Evolutionary conservation across 2,797 vertebrate species (phyloP), one percentile per base, ranked within the genome.

Genomic region (Cirrhinus molitorella): DNA sequence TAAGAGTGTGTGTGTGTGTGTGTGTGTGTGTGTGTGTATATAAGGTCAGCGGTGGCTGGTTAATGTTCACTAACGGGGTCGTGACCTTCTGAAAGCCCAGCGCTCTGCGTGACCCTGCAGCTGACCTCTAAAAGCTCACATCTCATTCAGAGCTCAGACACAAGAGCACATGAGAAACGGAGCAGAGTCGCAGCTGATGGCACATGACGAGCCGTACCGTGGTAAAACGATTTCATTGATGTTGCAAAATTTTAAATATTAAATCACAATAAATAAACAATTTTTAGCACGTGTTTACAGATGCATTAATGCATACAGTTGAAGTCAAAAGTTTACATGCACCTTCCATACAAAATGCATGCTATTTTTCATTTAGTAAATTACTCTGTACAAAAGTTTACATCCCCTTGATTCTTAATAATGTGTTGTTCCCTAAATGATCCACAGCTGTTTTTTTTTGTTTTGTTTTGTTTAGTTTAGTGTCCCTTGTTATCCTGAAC

Each of bases 21-120:
- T 23, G 37, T 34, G 43, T 25, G 76, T 34, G 51, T 31, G 71
- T 23, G 57, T 43, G 28, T 14, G 55, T 21, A 47, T 49, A 19
- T 53, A 28, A 14, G 79, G 28, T 11, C 49, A 55, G 51, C 8
- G 1, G 72, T 10, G 8, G 75, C 75, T 51, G 66, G 79, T 73
- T 85, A 83, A 80, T 80, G 59, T 55, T 80, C 16, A 80, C 68
- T 61, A 83, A 34, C 6, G 17, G 3, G 21, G 19, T 57, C 40
- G 12, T 76, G 65, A 76, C 82, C 75, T 34, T 23, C 73, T 65
- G 68, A 79, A 57, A 84, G 66, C 23, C 68, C n/a, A 19, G 59
- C 80, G 49, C 19, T 61, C 4, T 16, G 59, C 12, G 3, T 47
- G 70, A 72, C 70, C 25, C 45, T 4, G 10, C 5, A 5, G 70